Conservation (phyloP, 1,140 invertebrate species). For the Vanessa tameamea region DNA sequence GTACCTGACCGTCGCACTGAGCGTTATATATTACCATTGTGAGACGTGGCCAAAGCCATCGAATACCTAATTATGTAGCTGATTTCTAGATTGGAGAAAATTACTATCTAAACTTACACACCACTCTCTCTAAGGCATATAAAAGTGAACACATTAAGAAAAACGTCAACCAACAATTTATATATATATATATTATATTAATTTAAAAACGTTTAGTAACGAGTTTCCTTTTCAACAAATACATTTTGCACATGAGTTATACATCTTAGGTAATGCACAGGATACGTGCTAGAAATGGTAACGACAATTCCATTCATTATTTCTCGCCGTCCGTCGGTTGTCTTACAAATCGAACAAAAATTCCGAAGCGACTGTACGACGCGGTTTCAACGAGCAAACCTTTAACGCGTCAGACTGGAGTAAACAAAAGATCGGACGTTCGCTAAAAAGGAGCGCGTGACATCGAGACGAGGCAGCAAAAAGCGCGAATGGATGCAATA, state of each 20-base stretch:
- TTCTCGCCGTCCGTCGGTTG: slow-evolving; percentile 13
- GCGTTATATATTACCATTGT: slow-evolving; percentile 59
- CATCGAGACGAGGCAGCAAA: slow-evolving; percentile 53
- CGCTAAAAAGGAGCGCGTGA: slow-evolving; percentile 44
- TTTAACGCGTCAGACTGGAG: slow-evolving; percentile 42
- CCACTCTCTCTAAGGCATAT: neutral
- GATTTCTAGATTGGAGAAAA: slow-evolving; percentile 53
- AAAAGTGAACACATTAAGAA: neutral
- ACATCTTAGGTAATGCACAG: slow-evolving; percentile 31
- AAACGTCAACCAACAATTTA: neutral
- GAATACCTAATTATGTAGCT: slow-evolving; percentile 56
- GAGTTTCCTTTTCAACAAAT: slow-evolving; percentile 33
- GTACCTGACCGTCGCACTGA: slow-evolving; percentile 43
- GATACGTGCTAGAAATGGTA: slow-evolving; percentile 34
- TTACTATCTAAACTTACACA: slow-evolving; percentile 17
- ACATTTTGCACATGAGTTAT: slow-evolving; percentile 23
- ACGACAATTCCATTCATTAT: slow-evolving; percentile 48
- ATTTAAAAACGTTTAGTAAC: neutral
- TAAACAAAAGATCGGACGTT: slow-evolving; percentile 57
- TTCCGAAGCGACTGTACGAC: slow-evolving; percentile 12
- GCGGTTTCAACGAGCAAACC: slow-evolving; percentile 35
- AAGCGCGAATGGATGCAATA: slow-evolving; percentile 57
- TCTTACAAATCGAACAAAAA: slow-evolving; percentile 34
- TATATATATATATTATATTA: neutral
- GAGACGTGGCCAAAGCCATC: slow-evolving; percentile 53